Base-by-base conservation (phyloP, 1,140 invertebrate genomes). In the Acromyrmex charruanus region DNA sequence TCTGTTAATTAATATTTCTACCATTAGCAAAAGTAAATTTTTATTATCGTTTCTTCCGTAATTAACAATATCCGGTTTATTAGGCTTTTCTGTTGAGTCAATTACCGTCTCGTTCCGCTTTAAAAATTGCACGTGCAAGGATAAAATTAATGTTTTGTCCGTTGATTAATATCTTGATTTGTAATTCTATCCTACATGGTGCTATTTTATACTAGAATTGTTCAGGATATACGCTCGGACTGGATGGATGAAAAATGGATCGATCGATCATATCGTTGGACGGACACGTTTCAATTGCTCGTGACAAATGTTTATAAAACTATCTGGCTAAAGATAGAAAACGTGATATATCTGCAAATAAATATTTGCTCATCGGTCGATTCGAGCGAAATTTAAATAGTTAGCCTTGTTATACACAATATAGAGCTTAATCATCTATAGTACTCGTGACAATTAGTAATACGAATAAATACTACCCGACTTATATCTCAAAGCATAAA, bases 301-400 rank as follows among this genome's bases (percentile, higher is more conserved):
- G 6, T 90, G 90, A 91, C 87, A 88, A 91, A 88, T 91, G 90
- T 90, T 88, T 90, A 79, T 89, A 87, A 89, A 90, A 81, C 88
- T 86, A 89, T 90, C 88, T 63, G 31, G 28, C 53, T 31, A 58
- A 58, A 71, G 58, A 71, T 59, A 68, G 72, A 9, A 74, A 71
- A 86, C 77, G 63, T 74, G 88, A 90, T 84, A 79, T 79, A 87
- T 84, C 88, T 82, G 49, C 65, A 85, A 79, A 90, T 87, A 90
- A 90, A 89, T 84, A 89, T 77, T 77, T 65, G 49, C 28, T 51
- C 51, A 35, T 14, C 39, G 44, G 18, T 28, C 18, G 16, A 58
- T 49, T 35, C 55, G 4, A 63, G 25, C 10, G 39, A 9, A 49
- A 18, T 44, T 75, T 18, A 25, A 7, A 74, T 61, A 75, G 55